These are phyloP conservation scores for Apeira syringaria DNA, from an alignment of 2,888 invertebrate genomes.

Conservation along the genomic window DNA sequence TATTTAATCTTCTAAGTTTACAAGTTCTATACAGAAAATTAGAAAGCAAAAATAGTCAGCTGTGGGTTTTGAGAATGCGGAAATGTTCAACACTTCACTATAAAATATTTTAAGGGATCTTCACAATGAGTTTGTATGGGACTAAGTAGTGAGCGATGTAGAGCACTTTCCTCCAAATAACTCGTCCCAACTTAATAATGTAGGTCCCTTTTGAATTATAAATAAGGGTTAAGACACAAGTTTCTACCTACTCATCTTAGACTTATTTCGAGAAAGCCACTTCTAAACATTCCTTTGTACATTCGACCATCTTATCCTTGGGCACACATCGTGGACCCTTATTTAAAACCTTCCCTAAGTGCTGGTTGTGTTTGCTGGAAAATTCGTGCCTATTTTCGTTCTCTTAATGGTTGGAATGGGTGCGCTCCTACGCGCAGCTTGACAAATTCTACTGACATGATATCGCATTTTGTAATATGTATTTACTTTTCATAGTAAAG, in stretches of 20 bases:
- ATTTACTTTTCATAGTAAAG: too few relatives aligned
- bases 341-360: slow-evolving; percentile 17
- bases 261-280: slow-evolving; percentile 45
- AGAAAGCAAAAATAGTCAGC: too few relatives aligned
- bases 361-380: slow-evolving; percentile 12
- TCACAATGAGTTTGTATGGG: slow-evolving; percentile 9
- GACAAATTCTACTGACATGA: too few relatives aligned
- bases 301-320: slow-evolving; percentile 27
- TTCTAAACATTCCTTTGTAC: slow-evolving; percentile 38
- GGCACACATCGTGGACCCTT: slow-evolving; percentile 21
- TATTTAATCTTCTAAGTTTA: too few relatives aligned
- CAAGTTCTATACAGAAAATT: too few relatives aligned
- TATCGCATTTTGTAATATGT: too few relatives aligned
- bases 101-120: slow-evolving; percentile 4
- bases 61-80: too few relatives aligned
- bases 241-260: slow-evolving; percentile 39
- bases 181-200: slow-evolving; percentile 25
- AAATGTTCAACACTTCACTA: not conserved
- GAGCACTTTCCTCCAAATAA: slow-evolving; percentile 22
- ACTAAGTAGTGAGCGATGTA: slow-evolving; percentile 18
- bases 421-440: too few relatives aligned
- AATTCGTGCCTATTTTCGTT: slow-evolving; percentile 9
- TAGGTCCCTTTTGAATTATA: slow-evolving; percentile 36
- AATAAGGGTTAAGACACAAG: slow-evolving; percentile 41
- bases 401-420: too few relatives aligned